Conservation (phyloP, 2,888 invertebrate species). For the Ormyrus rosae region DNA sequence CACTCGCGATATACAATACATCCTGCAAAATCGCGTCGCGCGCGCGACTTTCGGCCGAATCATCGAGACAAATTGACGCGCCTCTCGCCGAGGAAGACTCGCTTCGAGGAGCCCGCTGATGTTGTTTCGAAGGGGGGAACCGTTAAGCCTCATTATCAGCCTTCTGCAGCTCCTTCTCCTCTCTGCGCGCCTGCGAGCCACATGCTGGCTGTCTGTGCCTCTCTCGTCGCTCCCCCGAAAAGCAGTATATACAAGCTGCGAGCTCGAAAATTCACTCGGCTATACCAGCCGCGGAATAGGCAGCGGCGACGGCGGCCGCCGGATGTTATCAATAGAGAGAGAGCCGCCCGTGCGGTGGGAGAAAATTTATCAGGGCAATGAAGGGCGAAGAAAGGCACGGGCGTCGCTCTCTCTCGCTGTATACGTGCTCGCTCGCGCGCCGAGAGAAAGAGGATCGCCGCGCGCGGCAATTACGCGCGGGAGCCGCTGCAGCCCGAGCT, state of each 20-base stretch:
- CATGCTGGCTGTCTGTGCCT: background rate
- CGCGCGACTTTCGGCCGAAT: too few relatives aligned
- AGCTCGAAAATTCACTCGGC: background rate
- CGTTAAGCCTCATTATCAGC: slow-evolving; percentile 49
- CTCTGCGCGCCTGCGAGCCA: background rate
- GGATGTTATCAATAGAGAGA: too few relatives aligned
- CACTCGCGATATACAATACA: background rate
- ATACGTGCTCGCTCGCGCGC: background rate
- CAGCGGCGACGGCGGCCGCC: too few relatives aligned
- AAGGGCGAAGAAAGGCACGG: background rate
- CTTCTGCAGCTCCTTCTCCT: slow-evolving; percentile 11
- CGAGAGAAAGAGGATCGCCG: background rate
- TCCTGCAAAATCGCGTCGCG: background rate
- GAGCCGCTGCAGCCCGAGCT: too few relatives aligned
- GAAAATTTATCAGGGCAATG: too few relatives aligned
- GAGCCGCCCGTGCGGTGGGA: too few relatives aligned
- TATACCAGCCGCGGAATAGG: too few relatives aligned
- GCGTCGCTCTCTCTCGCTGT: background rate
- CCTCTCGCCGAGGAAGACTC: background rate
- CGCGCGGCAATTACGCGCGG: background rate
- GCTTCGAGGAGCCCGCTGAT: background rate
- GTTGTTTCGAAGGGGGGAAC: slow-evolving; percentile 13
- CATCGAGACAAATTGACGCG: too few relatives aligned
- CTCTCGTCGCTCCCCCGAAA: background rate
- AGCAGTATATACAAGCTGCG: too few relatives aligned